Evolutionary conservation across 2,888 invertebrate genomes (phyloP).

Genomic region (Ochlodes sylvanus): DNA sequence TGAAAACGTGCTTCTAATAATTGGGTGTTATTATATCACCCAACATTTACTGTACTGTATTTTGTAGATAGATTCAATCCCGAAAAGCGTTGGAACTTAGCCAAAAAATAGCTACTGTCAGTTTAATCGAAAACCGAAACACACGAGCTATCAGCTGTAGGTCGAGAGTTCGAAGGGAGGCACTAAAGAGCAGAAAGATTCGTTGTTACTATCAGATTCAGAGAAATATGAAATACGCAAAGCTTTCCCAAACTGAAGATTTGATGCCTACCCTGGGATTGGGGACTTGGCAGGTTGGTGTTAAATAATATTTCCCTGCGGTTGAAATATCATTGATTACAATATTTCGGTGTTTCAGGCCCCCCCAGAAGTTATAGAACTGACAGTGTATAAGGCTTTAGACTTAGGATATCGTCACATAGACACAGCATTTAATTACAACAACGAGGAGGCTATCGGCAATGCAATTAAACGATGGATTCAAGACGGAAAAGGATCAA

Average conservation of each 20-base stretch:
- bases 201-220: slow-evolving; percentile 55
- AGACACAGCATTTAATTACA: slow-evolving; percentile 92
- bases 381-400: slow-evolving; percentile 87
- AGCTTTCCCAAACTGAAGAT: slow-evolving; percentile 75
- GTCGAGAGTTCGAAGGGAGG: neutral
- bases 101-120: slow-evolving; percentile 63
- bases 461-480: slow-evolving; percentile 88
- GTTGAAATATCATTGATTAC: neutral
- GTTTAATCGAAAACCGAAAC: slow-evolving; percentile 52
- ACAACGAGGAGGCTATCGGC: slow-evolving; percentile 91
- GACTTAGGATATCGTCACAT: slow-evolving; percentile 90
- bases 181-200: slow-evolving; percentile 37
- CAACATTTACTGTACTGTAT: slow-evolving; percentile 14
- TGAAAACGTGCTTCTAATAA: slow-evolving; percentile 26
- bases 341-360: slow-evolving; percentile 69
- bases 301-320: neutral
- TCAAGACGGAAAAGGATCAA: slow-evolving; percentile 84
- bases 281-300: slow-evolving; percentile 89
- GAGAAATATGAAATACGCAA: slow-evolving; percentile 74
- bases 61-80: slow-evolving; percentile 9
- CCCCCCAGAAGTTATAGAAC: slow-evolving; percentile 86
- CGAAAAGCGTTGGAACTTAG: slow-evolving; percentile 56
- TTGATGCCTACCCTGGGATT: slow-evolving; percentile 89
- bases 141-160: slow-evolving; percentile 40
- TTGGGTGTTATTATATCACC: neutral